phyloP scores from a whole-genome alignment of 2,888 invertebrate genomes.

The Spisula solida region DNA sequence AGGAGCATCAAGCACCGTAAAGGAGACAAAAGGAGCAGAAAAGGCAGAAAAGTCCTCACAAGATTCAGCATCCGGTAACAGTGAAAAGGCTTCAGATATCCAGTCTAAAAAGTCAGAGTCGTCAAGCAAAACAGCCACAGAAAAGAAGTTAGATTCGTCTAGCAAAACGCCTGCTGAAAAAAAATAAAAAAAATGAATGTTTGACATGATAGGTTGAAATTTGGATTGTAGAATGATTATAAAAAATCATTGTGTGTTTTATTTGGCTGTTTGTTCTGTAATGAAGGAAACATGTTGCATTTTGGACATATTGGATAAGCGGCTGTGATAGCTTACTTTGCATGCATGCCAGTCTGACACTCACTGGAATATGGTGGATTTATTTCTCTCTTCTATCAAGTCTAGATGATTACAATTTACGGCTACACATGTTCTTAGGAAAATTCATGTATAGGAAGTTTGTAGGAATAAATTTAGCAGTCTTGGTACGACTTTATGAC shows the following conservation, averaged over 20 bases:
- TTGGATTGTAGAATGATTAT: too few species aligned
- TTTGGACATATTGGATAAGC: neutral
- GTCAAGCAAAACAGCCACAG: neutral
- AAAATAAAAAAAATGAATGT: conserved; percentile 20
- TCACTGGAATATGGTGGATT: neutral
- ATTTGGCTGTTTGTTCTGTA: neutral
- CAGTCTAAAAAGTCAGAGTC: conserved; percentile 32
- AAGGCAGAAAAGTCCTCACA: conserved; percentile 43
- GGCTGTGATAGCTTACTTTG: neutral
- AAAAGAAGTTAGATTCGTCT: conserved; percentile 17
- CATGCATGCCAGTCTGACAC: neutral
- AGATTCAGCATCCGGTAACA: conserved; percentile 33
- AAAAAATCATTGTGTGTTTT: too few species aligned
- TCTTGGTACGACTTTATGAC: neutral
- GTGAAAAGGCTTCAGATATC: conserved; percentile 42
- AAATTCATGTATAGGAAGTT: neutral
- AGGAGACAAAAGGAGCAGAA: conserved; percentile 44
- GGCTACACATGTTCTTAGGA: neutral
- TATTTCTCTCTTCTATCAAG: neutral
- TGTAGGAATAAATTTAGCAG: neutral
- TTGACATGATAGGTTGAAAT: neutral
- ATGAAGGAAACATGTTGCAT: conserved; percentile 8
- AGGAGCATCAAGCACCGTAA: conserved; percentile 49
- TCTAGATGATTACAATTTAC: neutral
- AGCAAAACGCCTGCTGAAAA: neutral